Conservation (phyloP, 2,888 invertebrate species). For the Ethmia dodecea region DNA sequence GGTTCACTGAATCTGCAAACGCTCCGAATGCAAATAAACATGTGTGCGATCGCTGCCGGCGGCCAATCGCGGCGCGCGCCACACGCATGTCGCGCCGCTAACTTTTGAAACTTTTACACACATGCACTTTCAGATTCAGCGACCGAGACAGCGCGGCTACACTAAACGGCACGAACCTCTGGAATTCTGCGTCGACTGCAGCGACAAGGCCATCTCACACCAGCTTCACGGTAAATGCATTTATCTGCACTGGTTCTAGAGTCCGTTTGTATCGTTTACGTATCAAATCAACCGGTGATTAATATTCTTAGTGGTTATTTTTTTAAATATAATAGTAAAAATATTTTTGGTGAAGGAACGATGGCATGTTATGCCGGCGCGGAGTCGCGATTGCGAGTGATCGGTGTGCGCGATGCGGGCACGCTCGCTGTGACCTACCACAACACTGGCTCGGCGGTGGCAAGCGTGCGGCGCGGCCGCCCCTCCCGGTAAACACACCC, state of each 20-base stretch:
- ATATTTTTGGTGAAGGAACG: constrained; percentile 12
- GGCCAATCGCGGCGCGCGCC: constrained; percentile 59
- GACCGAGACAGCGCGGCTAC: constrained; percentile 26
- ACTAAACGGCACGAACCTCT: constrained; percentile 66
- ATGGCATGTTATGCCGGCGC: constrained; percentile 55
- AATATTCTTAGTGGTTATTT: too few relatives aligned
- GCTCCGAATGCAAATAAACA: constrained; percentile 72
- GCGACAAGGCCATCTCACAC: constrained; percentile 78
- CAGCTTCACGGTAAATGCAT: constrained; percentile 67
- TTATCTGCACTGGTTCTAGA: constrained; percentile 51
- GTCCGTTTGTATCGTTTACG: constrained; percentile 16
- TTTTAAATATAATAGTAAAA: constrained; percentile 1
- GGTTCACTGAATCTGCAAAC: constrained; percentile 73
- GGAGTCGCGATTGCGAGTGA: constrained; percentile 58
- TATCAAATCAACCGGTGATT: background rate
- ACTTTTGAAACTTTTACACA: constrained; percentile 68
- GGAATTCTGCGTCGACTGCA: constrained; percentile 76
- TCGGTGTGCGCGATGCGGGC: constrained; percentile 45
- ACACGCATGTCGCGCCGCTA: constrained; percentile 67
- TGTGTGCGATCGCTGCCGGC: constrained; percentile 56
- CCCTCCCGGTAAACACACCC: constrained; percentile 54
- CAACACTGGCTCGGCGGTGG: constrained; percentile 74
- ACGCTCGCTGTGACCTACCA: constrained; percentile 78
- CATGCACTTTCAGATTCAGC: constrained; percentile 50
- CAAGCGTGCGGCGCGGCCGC: constrained; percentile 30